Evolutionary conservation across 2,797 vertebrate genomes (phyloP).

Genomic region (Rhinatrema bivittatum): DNA sequence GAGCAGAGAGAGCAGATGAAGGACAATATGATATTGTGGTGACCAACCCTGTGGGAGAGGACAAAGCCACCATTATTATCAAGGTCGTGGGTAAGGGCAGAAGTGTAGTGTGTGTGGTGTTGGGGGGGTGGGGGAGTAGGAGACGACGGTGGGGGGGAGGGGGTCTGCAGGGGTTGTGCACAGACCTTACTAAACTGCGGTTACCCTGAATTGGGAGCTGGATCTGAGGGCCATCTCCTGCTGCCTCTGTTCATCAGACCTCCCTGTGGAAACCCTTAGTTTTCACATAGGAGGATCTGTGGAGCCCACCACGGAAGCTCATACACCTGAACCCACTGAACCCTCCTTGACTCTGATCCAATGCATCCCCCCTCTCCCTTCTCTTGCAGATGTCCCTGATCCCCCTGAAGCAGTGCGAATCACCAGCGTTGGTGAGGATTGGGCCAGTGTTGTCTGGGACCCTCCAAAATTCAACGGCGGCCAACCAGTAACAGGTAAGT

Average conservation of each 20-base stretch:
- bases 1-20: slow-evolving; percentile 65
- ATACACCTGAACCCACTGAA: too few species aligned
- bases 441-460: slow-evolving; percentile 70
- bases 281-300: too few species aligned
- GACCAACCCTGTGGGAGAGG: slow-evolving; percentile 71
- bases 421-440: slow-evolving; percentile 74
- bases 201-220: too few species aligned
- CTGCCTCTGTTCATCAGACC: too few species aligned
- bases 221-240: too few species aligned
- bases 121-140: not conserved
- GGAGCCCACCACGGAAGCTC: too few species aligned
- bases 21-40: slow-evolving; percentile 72
- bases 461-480: slow-evolving; percentile 74
- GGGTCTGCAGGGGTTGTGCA: not conserved
- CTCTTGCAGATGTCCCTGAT: slow-evolving; percentile 69
- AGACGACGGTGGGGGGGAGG: not conserved
- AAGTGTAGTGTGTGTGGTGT: fast-evolving
- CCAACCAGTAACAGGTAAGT: slow-evolving; percentile 68
- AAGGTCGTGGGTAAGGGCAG: slow-evolving; percentile 75
- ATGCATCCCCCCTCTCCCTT: too few species aligned
- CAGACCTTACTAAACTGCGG: not conserved
- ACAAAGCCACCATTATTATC: slow-evolving; percentile 63
- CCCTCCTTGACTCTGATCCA: too few species aligned
- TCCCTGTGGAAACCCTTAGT: too few species aligned
- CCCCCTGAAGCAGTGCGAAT: slow-evolving; percentile 72